Evolutionary conservation across 2,888 invertebrate species (phyloP), one percentile per base, ranked within the genome.

Genomic region (Dastarcus helophoroides): DNA sequence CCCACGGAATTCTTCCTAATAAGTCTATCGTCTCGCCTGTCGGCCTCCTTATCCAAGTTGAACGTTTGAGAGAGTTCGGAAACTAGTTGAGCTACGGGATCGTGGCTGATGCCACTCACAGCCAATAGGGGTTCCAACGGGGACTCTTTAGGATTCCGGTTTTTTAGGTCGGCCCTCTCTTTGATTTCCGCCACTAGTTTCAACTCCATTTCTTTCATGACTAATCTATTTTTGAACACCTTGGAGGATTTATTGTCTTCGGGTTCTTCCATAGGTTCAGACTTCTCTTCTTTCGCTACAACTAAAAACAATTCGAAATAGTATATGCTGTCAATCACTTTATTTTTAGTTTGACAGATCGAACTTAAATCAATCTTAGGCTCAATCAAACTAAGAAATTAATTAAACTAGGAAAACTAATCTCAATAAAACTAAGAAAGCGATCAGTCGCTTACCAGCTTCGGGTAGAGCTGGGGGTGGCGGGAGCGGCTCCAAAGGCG

Each of bases 31-130:
- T 43, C 66, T 44, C 69, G 70, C 17, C 67, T 60, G 35, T 70
- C 70, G n/a, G 56, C 15, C 24, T 46, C 44, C 25, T 36, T 40
- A 39, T 76, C 77, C 49, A 82, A 64, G 57, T 81, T 81, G 49
- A 88, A 73, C 49, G 79, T 82, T 58, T 88, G 88, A 28, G 85
- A 85, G 31, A 89, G 68, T 60, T 89, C 89, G 8, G 79, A 80
- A 6, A 88, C 79, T 40, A 89, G 65, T 50, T 86, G 76, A 29
- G 81, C 71, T 7, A 81, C 84, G 1, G 86, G 86, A 58, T 85
- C 84, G 42, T 69, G 57, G 36, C 69, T 65, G 59, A 66, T 65
- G 17, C 64, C 56, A 39, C 70, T 67, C 63, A 65, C 65, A 26
- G 66, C 54, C 48, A 55, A 45, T 55, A 51, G 35, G 23, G 49